Base-by-base conservation (phyloP, 2,888 invertebrate genomes). In the Ectemnius lituratus region DNA sequence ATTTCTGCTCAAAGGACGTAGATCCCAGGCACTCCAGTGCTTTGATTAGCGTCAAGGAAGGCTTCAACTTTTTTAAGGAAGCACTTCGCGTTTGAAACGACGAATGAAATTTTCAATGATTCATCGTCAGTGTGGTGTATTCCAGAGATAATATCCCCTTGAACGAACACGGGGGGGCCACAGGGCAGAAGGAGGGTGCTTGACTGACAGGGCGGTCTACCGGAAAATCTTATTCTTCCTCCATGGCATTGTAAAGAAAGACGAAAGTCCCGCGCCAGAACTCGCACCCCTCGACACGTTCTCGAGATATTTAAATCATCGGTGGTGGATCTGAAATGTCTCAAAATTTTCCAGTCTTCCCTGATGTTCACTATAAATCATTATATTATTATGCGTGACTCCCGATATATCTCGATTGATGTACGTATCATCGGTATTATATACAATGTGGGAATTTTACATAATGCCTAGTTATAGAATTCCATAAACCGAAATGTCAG, bases 221-320 rank as follows among this genome's bases (percentile, higher is more conserved):
- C 61, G 70, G 73, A 75, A 84, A 80, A 82, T 81, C 79, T 82
- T 79, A 80, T 83, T 83, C 79, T 79, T 79, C 63, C 67, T 18
- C 61, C 52, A 62, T 60, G 69, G 69, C 66, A 64, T 28, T 68
- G 62, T 66, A 67, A 78, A 70, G 67, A 70, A 69, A 76, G 75
- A 74, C 67, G 74, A 75, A 58, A 46, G 64, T 20, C 23, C 23
- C 23, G 23, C 23, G 56, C 20, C 20, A 37, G 13, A 23, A 3
- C 14, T 23, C 11, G 37, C 62, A 58, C 18, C 67, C 65, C 46
- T 13, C 47, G 52, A 27, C 45, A 2, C 8, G 23, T 58, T 65
- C 60, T 47, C n/a, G 72, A 66, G 78, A 81, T 83, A 84, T 84
- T 84, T 84, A 83, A 83, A 83, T 84, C 75, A 80, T 84, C 78